phyloP scores from a whole-genome alignment of 1,140 invertebrate species.

The Sarcophaga peregrina region DNA sequence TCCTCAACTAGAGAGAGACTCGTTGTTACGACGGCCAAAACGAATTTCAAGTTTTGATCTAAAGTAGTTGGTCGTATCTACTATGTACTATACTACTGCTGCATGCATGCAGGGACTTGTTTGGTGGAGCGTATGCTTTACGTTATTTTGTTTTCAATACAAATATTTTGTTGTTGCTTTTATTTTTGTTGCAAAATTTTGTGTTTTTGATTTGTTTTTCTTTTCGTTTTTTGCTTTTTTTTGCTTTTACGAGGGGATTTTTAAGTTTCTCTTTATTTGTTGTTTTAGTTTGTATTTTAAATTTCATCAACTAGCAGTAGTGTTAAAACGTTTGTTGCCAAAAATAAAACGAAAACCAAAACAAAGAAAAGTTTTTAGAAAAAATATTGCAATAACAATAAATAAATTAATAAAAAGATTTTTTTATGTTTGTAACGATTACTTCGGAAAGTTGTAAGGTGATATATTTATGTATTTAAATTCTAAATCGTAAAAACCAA shows the following conservation, averaged over 20 bases:
- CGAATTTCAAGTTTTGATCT: conserved; percentile 26
- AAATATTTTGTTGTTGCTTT: conserved; percentile 24
- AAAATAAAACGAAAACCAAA: background rate
- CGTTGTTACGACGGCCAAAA: background rate
- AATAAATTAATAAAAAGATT: background rate
- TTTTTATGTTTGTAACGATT: background rate
- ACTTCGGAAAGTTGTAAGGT: background rate
- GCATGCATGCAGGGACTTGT: no score
- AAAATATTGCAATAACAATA: background rate
- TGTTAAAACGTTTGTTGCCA: conserved; percentile 34
- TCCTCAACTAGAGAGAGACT: background rate
- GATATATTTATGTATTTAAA: no score
- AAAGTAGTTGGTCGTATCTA: background rate
- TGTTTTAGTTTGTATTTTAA: background rate
- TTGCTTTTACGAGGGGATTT: no score
- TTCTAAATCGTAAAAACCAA: no score
- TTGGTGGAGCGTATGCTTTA: no score
- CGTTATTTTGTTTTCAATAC: conserved; percentile 7
- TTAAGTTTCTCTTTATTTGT: no score
- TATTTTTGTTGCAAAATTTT: background rate
- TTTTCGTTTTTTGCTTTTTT: no score
- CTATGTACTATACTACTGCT: no score
- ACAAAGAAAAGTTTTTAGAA: background rate
- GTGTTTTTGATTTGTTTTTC: no score
- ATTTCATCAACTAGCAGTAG: conserved; percentile 28